Evolutionary conservation across 1,140 invertebrate species (phyloP).

Genomic region (Campodea augens): DNA sequence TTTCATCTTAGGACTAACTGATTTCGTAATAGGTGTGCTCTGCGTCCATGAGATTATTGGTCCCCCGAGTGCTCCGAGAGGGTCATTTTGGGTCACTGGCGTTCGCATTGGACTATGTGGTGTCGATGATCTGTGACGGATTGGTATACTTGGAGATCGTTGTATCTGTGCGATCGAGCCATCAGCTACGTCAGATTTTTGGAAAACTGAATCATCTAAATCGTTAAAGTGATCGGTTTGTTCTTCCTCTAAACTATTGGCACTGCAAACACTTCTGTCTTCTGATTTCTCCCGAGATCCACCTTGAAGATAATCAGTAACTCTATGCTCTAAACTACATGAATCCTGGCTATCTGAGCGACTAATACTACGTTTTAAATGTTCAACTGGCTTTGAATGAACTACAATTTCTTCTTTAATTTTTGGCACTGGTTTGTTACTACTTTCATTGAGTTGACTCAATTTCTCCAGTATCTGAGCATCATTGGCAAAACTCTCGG

Average conservation of each 20-base stretch:
- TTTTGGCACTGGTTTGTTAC: no score
- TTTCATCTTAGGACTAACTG: conserved; percentile 7
- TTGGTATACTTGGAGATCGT: conserved; percentile 22
- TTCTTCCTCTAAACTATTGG: no score
- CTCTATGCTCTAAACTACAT: conserved; percentile 8
- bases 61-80: conserved; percentile 50
- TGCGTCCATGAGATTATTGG: not conserved
- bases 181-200: no score
- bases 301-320: conserved; percentile 8
- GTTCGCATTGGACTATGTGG: conserved; percentile 40
- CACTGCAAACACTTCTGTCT: not conserved
- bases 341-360: conserved; percentile 14
- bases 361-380: not conserved
- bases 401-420: no score
- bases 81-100: conserved; percentile 75
- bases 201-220: no score
- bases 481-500: conserved; percentile 53
- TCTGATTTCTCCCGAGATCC: conserved; percentile 6
- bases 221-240: no score
- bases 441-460: no score
- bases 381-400: no score
- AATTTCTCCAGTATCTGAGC: conserved; percentile 50
- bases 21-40: not conserved
- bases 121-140: conserved; percentile 38
- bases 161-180: no score